Conservation (phyloP, 2,888 invertebrate species). For the Monochamus alternatus region DNA sequence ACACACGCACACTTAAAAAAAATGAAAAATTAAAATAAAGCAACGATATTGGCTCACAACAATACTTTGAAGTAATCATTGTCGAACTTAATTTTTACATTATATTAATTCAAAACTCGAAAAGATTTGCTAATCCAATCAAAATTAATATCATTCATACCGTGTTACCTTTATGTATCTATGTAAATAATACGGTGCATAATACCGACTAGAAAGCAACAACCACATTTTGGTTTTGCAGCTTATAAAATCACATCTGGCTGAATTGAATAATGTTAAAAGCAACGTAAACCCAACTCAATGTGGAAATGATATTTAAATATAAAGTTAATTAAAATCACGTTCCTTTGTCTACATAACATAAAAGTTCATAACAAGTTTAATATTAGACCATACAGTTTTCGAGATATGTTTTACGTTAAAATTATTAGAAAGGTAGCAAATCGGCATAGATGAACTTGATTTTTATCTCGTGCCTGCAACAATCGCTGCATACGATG, state of each 20-base stretch:
- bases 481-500: no score
- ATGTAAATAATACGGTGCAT: neutral
- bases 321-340: neutral
- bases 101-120: no score
- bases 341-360: neutral
- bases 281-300: neutral
- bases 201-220: neutral
- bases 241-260: neutral
- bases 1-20: slow-evolving; percentile 8
- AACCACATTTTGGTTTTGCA: neutral
- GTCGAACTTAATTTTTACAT: no score
- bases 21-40: neutral
- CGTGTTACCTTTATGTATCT: neutral
- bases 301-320: neutral
- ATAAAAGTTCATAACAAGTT: no score
- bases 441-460: no score
- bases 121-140: no score
- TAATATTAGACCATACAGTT: no score
- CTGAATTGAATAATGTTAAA: neutral
- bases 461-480: no score
- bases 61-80: neutral
- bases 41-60: neutral
- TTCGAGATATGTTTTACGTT: no score
- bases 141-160: neutral
- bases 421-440: no score